Base-by-base conservation (phyloP, 2,113 vertebrate species). In the Lathamus discolor region DNA sequence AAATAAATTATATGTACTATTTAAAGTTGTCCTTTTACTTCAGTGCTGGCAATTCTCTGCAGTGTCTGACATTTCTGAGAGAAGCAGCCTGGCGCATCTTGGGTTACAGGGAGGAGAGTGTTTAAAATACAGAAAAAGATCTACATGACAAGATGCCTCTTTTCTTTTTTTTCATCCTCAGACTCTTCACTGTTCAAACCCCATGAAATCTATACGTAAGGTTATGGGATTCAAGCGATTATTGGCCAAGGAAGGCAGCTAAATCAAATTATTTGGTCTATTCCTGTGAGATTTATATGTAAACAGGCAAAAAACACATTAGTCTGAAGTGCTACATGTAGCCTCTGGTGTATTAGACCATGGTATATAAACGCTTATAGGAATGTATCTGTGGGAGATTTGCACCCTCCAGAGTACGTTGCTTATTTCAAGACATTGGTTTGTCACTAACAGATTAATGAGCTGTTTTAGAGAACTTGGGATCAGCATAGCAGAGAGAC, bases 11-110 rank as follows among this genome's bases (percentile, higher is more conserved):
- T 92, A 75, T 44, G 76, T 93, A 49, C 74, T 96, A 92, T 55
- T 96, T 96, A 85, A 93, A 97, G 93, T 94, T 67, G 70, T 95
- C 81, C 68, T 96, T 97, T 94, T 88, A 61, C 66, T 96, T 94
- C n/a, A 74, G 59, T 81, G 72, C 77, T 95, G 93, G 85, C 90
- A 96, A 90, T 78, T 93, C 81, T 94, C 76, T 79, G 73, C 83
- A 85, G 83, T 83, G 51, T n/a, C 59, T 90, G 75, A 78, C 64
- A 39, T 79, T 97, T 95, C 51, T 92, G 90, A 97, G 76, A 69
- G 87, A 80, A 93, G 52, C 70, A 95, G 29, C 51, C 78, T 67
- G 55, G 77, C 80, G 57, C 48, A 33, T 85, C 66, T 74, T 85
- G 81, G 84, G 76, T 29, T 82, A 27, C 12, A 35, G 66, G 83